Evolutionary conservation across 2,888 invertebrate genomes (phyloP).

Genomic region (Drosophila pegasa): DNA sequence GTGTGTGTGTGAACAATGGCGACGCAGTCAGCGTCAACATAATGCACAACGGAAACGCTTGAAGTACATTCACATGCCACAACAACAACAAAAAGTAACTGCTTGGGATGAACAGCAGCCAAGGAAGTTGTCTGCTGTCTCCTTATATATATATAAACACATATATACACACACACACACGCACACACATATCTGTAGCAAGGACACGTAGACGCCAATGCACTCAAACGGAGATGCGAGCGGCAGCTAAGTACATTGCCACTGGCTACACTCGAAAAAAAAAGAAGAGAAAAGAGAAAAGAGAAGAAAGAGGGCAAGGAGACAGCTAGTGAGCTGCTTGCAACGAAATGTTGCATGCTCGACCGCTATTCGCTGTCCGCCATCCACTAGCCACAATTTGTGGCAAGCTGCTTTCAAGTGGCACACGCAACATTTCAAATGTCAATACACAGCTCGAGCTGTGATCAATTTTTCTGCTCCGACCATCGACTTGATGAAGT

Average conservation of each 20-base stretch:
- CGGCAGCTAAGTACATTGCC: slow-evolving; percentile 45
- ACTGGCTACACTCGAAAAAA: slow-evolving; percentile 13
- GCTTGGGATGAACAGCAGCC: slow-evolving; percentile 56
- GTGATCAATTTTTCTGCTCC: slow-evolving; percentile 35
- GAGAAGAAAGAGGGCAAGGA: neutral
- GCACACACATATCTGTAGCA: slow-evolving; percentile 35
- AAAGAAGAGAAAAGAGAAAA: neutral
- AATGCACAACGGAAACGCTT: slow-evolving; percentile 80
- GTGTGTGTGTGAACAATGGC: slow-evolving; percentile 63
- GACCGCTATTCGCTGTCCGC: neutral
- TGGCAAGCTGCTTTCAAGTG: slow-evolving; percentile 30
- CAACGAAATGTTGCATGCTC: slow-evolving; percentile 13
- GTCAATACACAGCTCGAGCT: slow-evolving; percentile 39
- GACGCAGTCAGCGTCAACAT: slow-evolving; percentile 67
- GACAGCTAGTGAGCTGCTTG: slow-evolving; percentile 22
- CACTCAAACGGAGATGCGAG: slow-evolving; percentile 64
- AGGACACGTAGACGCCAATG: slow-evolving; percentile 80
- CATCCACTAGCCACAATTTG: slow-evolving; percentile 10
- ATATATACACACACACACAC: slow-evolving; percentile 4
- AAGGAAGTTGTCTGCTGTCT: slow-evolving; percentile 61
- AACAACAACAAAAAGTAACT: slow-evolving; percentile 46
- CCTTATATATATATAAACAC: slow-evolving; percentile 5
- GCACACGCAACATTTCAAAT: slow-evolving; percentile 49
- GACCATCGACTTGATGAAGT: slow-evolving; percentile 49
- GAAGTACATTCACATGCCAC: slow-evolving; percentile 81